Percentiles rank a stretch among this genome's conserved stretches.
Conservation (phyloP, 2,888 invertebrate genomes). For the Cryptus armator region DNA sequence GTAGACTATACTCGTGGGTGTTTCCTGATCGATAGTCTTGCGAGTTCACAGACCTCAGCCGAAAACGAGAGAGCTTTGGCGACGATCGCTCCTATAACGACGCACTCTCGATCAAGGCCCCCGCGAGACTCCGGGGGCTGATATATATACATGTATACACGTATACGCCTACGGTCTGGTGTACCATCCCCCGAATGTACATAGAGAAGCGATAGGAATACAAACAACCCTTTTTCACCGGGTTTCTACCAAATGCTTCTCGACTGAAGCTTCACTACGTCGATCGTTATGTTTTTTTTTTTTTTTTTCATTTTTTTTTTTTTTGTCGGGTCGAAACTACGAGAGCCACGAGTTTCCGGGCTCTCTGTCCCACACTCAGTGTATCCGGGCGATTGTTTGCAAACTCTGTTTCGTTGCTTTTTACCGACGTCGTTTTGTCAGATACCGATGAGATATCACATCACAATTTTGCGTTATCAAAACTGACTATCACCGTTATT, state of each 20-base stretch:
- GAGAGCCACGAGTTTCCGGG: neutral
- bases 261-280: neutral
- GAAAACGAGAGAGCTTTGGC: constrained; percentile 46
- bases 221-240: constrained; percentile 53
- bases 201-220: constrained; percentile 51
- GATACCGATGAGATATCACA: neutral
- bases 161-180: neutral
- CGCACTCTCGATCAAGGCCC: constrained; percentile 52
- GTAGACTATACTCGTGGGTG: constrained; percentile 11
- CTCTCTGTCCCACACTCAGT: neutral
- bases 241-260: constrained; percentile 27
- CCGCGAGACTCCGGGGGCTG: constrained; percentile 38
- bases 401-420: neutral
- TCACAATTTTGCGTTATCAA: neutral
- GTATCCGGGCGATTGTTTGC: constrained; percentile 6
- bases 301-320: neutral
- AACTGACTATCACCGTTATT: neutral
- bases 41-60: constrained; percentile 40
- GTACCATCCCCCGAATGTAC: constrained; percentile 31
- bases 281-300: constrained; percentile 37
- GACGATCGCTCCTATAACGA: constrained; percentile 49
- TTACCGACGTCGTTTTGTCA: neutral
- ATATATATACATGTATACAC: constrained; percentile 10
- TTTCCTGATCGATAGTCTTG: constrained; percentile 54
- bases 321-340: neutral